These are phyloP conservation scores for Apodemus agrarius DNA, from an alignment of 2,797 vertebrate species.

Conservation along the genomic window DNA sequence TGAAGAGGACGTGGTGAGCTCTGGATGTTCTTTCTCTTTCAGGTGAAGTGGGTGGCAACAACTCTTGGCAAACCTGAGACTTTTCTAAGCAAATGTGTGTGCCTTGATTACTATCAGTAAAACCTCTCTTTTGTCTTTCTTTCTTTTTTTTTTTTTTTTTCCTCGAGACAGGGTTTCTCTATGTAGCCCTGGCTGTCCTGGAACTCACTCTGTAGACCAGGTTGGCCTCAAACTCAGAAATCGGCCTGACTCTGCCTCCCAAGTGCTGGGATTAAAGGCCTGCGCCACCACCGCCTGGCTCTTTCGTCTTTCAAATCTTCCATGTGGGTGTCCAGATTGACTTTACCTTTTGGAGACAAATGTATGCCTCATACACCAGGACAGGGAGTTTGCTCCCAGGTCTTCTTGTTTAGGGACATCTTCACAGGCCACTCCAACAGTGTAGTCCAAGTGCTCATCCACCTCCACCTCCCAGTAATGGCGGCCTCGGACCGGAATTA, in stretches of 20 bases:
- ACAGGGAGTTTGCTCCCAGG: slow-evolving; percentile 91
- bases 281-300: no score
- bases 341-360: slow-evolving; percentile 92
- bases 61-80: not conserved
- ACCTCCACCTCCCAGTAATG: slow-evolving; percentile 97
- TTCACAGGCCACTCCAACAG: slow-evolving; percentile 92
- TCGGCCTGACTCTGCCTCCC: no score
- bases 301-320: not conserved
- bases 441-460: slow-evolving; percentile 90
- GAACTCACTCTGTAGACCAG: no score
- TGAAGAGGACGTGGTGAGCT: not conserved
- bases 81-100: not conserved
- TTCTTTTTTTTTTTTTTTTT: no score
- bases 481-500: slow-evolving; percentile 91
- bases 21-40: not conserved
- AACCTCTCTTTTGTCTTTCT: not conserved
- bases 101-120: not conserved
- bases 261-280: no score
- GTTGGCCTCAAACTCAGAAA: no score
- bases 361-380: slow-evolving; percentile 96
- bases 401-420: slow-evolving; percentile 92
- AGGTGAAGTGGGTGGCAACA: not conserved
- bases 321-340: no score
- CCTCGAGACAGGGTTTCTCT: no score
- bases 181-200: no score